Percentiles rank a stretch among this genome's conserved stretches.
Conservation (phyloP, 2,113 vertebrate genomes). For the Hippocampus guttulatus region DNA sequence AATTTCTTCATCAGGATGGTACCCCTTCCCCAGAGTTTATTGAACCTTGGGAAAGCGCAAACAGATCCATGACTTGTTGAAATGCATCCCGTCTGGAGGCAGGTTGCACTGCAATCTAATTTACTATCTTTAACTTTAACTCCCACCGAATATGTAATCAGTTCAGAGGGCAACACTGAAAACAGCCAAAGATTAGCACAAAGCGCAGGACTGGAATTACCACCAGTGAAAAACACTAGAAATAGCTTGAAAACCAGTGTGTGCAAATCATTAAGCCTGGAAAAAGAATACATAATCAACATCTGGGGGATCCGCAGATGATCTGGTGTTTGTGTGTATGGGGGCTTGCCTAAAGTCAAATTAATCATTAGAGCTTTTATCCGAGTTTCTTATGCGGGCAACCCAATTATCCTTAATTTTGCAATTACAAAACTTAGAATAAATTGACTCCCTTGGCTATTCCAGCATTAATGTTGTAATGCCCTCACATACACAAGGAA, state of each 20-base stretch:
- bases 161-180: constrained; percentile 49
- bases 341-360: constrained; percentile 54
- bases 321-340: constrained; percentile 26
- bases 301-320: constrained; percentile 42
- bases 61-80: constrained; percentile 65
- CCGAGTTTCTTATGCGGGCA: constrained; percentile 57
- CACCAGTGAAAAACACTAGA: constrained; percentile 54
- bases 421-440: constrained; percentile 63
- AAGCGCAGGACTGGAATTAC: constrained; percentile 40
- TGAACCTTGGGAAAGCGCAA: constrained; percentile 57
- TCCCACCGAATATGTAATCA: constrained; percentile 45
- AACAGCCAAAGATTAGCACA: constrained; percentile 19
- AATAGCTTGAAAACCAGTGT: constrained; percentile 54
- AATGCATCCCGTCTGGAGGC: constrained; percentile 61
- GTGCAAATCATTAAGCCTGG: constrained; percentile 48
- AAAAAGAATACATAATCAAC: constrained; percentile 54
- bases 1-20: constrained; percentile 58
- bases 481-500: constrained; percentile 49
- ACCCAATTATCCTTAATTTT: constrained; percentile 69
- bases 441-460: constrained; percentile 65
- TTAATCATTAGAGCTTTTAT: constrained; percentile 69
- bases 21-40: constrained; percentile 5
- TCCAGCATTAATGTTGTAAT: constrained; percentile 59
- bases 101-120: constrained; percentile 53
- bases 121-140: constrained; percentile 45